Conservation (phyloP, 2,888 invertebrate species). For the Chrysolina haemoptera region DNA sequence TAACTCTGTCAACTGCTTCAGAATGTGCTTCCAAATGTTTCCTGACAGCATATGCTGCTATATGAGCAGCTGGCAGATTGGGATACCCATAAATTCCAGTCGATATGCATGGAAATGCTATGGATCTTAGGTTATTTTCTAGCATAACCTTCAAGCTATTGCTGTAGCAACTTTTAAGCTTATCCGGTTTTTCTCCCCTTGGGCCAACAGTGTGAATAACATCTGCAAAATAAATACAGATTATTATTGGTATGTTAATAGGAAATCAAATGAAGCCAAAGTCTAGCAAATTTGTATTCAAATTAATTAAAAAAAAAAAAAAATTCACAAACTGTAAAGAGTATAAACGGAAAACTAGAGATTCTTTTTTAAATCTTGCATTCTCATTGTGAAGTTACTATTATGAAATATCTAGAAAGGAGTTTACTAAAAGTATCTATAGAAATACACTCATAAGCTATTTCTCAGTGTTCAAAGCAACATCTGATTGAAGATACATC, state of each 20-base stretch:
- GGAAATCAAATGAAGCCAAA: too few species aligned
- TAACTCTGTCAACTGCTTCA: slow-evolving; percentile 78
- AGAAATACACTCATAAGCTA: too few species aligned
- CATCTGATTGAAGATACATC: too few species aligned
- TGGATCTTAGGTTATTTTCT: slow-evolving; percentile 74
- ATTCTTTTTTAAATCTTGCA: too few species aligned
- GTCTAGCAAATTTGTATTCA: too few species aligned
- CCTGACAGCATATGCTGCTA: slow-evolving; percentile 80
- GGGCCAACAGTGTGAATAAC: slow-evolving; percentile 94
- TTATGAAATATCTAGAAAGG: too few species aligned
- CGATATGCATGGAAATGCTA: slow-evolving; percentile 92
- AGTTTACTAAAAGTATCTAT: too few species aligned
- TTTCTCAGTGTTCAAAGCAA: too few species aligned
- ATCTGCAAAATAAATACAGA: slow-evolving; percentile 73
- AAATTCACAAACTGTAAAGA: too few species aligned
- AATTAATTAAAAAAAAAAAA: too few species aligned
- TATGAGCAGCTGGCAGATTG: slow-evolving; percentile 81
- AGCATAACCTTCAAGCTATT: slow-evolving; percentile 75
- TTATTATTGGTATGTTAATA: background rate
- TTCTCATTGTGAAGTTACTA: too few species aligned
- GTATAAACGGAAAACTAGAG: too few species aligned
- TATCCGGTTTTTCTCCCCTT: slow-evolving; percentile 77
- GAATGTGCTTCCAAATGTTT: slow-evolving; percentile 74
- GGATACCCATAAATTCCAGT: slow-evolving; percentile 95
- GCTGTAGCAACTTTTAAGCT: slow-evolving; percentile 80